Evolutionary conservation across 2,888 invertebrate species (phyloP).

Genomic region (Chironomus tentans): DNA sequence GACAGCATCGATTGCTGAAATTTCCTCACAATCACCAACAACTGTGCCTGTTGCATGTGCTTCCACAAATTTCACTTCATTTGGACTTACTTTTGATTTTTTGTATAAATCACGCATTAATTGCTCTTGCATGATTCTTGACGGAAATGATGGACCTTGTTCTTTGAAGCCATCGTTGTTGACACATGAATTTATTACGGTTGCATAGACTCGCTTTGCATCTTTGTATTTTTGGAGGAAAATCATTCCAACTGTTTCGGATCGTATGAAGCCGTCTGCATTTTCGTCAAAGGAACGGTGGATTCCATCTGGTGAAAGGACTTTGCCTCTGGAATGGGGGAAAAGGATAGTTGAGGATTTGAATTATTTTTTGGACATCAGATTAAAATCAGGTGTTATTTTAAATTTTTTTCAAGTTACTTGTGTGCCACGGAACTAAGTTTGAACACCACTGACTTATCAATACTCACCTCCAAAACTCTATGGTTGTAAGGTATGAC

Average conservation of each 20-base stretch:
- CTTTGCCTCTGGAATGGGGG: background rate
- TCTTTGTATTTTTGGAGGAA: conserved; percentile 50
- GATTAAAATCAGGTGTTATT: background rate
- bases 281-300: background rate
- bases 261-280: conserved; percentile 49
- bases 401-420: too few species aligned
- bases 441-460: too few species aligned
- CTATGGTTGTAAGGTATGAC: background rate
- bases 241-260: conserved; percentile 56
- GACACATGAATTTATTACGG: conserved; percentile 57
- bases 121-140: conserved; percentile 60
- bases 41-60: conserved; percentile 88
- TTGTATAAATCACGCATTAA: conserved; percentile 70
- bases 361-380: background rate
- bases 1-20: background rate
- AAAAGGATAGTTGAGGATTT: background rate
- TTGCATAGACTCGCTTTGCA: conserved; percentile 46
- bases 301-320: background rate
- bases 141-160: conserved; percentile 72
- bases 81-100: conserved; percentile 64
- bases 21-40: background rate
- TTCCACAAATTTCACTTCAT: conserved; percentile 77
- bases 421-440: too few species aligned
- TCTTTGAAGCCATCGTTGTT: conserved; percentile 83
- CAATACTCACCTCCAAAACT: conserved; percentile 5